Evolutionary conservation across 2,113 vertebrate genomes (phyloP).

Genomic region (Emydura subglobosa): DNA sequence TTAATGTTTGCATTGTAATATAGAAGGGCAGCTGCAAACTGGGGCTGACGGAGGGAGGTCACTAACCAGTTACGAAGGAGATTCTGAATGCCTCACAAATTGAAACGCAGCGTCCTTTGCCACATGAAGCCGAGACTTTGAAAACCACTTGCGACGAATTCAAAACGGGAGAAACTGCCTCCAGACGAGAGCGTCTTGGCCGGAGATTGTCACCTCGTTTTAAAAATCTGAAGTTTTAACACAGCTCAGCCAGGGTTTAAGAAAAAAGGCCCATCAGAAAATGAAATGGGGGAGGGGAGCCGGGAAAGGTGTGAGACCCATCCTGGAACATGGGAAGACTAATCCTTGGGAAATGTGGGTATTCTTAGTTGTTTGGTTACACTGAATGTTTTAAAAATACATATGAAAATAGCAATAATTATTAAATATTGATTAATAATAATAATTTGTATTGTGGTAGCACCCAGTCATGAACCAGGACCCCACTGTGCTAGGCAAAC

Average conservation of each 20-base stretch:
- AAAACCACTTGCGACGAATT: not conserved
- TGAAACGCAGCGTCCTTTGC: not conserved
- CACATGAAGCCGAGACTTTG: not conserved
- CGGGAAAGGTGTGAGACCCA: not conserved
- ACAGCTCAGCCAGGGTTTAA: not conserved
- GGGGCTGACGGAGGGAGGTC: not conserved
- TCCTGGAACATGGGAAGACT: not conserved
- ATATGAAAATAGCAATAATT: not conserved
- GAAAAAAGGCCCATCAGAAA: not conserved
- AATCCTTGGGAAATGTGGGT: not conserved
- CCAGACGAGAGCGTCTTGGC: not conserved
- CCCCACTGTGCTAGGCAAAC: not conserved
- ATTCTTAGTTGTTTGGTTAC: not conserved
- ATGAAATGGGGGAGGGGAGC: not conserved
- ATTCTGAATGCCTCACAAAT: not conserved
- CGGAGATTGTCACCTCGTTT: not conserved
- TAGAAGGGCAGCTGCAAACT: not conserved
- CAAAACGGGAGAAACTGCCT: not conserved
- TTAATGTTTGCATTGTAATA: not conserved
- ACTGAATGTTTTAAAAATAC: not conserved
- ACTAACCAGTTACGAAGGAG: not conserved
- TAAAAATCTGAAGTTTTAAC: not conserved
- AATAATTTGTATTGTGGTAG: not conserved
- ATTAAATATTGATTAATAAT: no score
- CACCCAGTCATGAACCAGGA: rapidly evolving